Base-by-base conservation (phyloP, 1,140 invertebrate genomes). In the Leptopilina clavipes region DNA sequence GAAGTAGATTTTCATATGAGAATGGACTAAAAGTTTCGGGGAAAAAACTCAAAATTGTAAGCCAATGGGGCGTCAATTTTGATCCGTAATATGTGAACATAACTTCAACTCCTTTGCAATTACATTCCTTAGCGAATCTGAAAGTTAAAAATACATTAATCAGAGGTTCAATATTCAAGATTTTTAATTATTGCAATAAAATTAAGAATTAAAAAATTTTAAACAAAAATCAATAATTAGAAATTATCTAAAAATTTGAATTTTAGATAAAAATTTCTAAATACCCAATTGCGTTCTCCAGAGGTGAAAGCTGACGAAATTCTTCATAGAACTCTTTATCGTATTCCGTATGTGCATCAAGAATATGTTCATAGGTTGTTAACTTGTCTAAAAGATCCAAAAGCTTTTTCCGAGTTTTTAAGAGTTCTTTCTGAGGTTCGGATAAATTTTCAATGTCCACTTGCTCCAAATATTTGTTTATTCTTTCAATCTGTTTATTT, bases 21-120 rank as follows among this genome's bases (percentile, higher is more conserved):
- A 90, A 78, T 12, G 95, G 95, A 79, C 92, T 91, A 11, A 94
- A 91, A 0, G 95, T 95, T 90, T 97, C 95, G 18, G 95, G 95
- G 82, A 97, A 93, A 86, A 94, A 94, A 65, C 92, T 94, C 25
- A 97, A 86, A 56, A 96, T 93, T 25, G 93, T 88, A 31, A 96
- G 85, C 88, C 94, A 94, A 89, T 95, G 93, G n/a, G 92, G 88
- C 43, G 93, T 82, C 7, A 93, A 90, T 76, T 92, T 92, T 8
- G 91, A 87, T 81, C 94, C 94, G 75, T 96, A 93, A 85, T 94
- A 95, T 3, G 92, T 94, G 18, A 96, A 93, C 79, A 96, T 92
- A 52, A 92, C 91, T 75, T 93, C 92, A 25, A 96, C 92, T 76
- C 93, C 93, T 77, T 86, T 87, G 76, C 91, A 91, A 88, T 93